Evolutionary conservation across 1,140 invertebrate genomes (phyloP).

Genomic region (Ostrea edulis): DNA sequence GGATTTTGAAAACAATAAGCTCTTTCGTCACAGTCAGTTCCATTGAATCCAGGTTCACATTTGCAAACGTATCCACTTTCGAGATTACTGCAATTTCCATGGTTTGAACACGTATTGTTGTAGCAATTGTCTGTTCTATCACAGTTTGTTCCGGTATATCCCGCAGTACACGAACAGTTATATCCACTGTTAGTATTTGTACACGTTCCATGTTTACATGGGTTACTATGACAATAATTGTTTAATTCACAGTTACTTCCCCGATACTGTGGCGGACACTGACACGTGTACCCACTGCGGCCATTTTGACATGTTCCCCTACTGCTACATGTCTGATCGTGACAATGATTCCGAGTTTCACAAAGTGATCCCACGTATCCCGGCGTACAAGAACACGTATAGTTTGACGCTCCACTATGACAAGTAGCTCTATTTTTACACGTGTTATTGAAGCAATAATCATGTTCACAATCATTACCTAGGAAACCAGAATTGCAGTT

Average conservation of each 20-base stretch:
- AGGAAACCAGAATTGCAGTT: neutral
- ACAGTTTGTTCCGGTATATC: neutral
- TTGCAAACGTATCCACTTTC: neutral
- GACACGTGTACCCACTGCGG: neutral
- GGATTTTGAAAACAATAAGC: neutral
- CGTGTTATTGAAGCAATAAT: neutral
- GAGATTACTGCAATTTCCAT: constrained; percentile 10
- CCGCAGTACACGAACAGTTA: no score
- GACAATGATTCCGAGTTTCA: constrained; percentile 20
- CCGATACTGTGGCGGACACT: neutral
- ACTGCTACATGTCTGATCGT: neutral
- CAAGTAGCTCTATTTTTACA: neutral
- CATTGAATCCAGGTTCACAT: constrained; percentile 35
- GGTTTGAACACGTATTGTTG: neutral
- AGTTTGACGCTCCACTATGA: neutral
- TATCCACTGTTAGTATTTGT: no score
- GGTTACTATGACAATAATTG: neutral
- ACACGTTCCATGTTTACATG: no score
- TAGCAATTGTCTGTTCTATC: neutral
- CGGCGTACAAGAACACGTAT: neutral
- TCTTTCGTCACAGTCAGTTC: neutral
- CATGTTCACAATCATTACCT: neutral
- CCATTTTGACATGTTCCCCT: neutral
- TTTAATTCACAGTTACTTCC: neutral
- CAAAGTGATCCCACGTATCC: neutral